Conservation (phyloP, 2,888 invertebrate genomes). For the Orthosia incerta region DNA sequence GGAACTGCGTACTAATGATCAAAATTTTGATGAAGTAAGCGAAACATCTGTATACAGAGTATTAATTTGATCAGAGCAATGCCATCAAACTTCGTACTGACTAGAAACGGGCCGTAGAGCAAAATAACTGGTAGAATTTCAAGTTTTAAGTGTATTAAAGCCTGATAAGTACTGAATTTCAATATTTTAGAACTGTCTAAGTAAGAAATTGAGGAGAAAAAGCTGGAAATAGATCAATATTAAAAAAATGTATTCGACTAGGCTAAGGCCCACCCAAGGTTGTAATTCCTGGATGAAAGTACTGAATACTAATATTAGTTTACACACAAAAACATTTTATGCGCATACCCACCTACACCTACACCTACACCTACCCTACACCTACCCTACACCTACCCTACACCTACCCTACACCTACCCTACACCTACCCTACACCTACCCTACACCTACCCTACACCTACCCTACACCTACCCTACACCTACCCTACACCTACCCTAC, state of each 20-base stretch:
- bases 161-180: background rate
- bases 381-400: too few species aligned
- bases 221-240: background rate
- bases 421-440: too few species aligned
- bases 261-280: background rate
- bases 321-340: background rate
- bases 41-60: constrained; percentile 68
- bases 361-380: too few species aligned
- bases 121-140: constrained; percentile 36
- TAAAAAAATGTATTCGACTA: background rate
- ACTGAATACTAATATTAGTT: background rate
- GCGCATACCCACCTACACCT: too few species aligned
- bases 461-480: too few species aligned
- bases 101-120: constrained; percentile 23
- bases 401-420: too few species aligned
- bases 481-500: too few species aligned
- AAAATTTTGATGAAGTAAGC: constrained; percentile 75
- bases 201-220: background rate
- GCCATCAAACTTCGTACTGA: constrained; percentile 75
- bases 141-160: background rate
- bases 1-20: constrained; percentile 76
- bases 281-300: background rate
- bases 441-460: too few species aligned
- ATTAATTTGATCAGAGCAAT: constrained; percentile 82
- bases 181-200: background rate